Conservation (phyloP, 2,888 invertebrate species). For the Agrilus mali region DNA sequence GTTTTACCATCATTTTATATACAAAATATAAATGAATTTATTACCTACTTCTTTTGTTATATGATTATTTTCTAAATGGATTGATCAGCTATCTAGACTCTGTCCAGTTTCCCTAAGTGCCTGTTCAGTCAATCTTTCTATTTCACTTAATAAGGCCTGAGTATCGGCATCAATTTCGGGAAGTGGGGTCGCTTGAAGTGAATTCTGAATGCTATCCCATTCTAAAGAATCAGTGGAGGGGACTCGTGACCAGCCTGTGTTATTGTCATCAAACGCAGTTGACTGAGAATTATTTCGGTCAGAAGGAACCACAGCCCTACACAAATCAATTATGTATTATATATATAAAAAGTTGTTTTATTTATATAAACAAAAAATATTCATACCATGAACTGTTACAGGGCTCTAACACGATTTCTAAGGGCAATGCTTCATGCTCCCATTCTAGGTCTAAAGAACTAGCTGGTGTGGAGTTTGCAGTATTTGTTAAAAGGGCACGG, state of each 20-base stretch:
- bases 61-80: not conserved
- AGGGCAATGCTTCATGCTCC: slow-evolving; percentile 48
- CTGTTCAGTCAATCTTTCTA: slow-evolving; percentile 51
- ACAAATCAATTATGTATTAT: not conserved
- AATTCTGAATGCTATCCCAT: slow-evolving; percentile 49
- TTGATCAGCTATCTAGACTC: slow-evolving; percentile 28
- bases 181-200: slow-evolving; percentile 27
- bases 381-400: slow-evolving; percentile 31
- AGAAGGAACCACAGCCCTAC: not conserved
- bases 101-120: slow-evolving; percentile 52
- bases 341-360: not conserved
- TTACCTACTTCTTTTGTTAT: not conserved
- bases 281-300: not conserved
- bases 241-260: slow-evolving; percentile 45
- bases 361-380: slow-evolving; percentile 1
- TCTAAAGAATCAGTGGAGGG: slow-evolving; percentile 55
- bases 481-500: slow-evolving; percentile 32
- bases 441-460: slow-evolving; percentile 58
- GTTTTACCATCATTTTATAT: no score
- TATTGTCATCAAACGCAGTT: slow-evolving; percentile 18
- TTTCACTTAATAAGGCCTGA: slow-evolving; percentile 50
- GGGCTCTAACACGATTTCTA: slow-evolving; percentile 27
- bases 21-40: no score
- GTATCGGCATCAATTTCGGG: slow-evolving; percentile 49
- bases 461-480: slow-evolving; percentile 43